Conservation (phyloP, 2,888 invertebrate genomes). For the Mamestra brassicae region DNA sequence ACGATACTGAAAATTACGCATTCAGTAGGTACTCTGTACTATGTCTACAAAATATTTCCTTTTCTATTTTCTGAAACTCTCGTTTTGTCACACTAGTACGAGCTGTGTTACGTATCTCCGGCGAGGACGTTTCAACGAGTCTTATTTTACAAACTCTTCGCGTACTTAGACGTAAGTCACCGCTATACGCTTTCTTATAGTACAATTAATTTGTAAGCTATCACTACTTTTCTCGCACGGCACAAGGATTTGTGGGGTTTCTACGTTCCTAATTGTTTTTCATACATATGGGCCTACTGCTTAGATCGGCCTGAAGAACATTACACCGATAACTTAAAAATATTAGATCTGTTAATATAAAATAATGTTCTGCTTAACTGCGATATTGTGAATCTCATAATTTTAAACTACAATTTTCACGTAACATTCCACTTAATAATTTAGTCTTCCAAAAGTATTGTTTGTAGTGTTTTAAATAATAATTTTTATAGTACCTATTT, state of each 20-base stretch:
- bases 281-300: conserved; percentile 56
- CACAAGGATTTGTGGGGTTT: conserved; percentile 71
- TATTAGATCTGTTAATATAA: conserved; percentile 50
- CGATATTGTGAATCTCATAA: conserved; percentile 56
- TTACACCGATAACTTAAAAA: conserved; percentile 38
- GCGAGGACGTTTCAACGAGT: conserved; percentile 46
- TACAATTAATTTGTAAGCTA: conserved; percentile 81
- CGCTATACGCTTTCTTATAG: conserved; percentile 80
- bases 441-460: conserved; percentile 68
- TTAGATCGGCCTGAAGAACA: conserved; percentile 54
- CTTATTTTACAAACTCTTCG: conserved; percentile 63
- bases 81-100: not conserved
- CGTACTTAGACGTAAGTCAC: conserved; percentile 74
- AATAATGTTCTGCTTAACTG: conserved; percentile 44
- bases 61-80: conserved; percentile 31
- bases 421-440: conserved; percentile 68
- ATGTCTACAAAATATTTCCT: conserved; percentile 24
- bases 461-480: conserved; percentile 59
- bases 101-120: conserved; percentile 38
- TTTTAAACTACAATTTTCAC: conserved; percentile 46
- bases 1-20: conserved; percentile 5
- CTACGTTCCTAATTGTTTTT: conserved; percentile 68
- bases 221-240: conserved; percentile 68
- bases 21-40: conserved; percentile 8
- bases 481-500: conserved; percentile 60